phyloP scores from a whole-genome alignment of 2,888 invertebrate genomes.

The Catocala sponsa region DNA sequence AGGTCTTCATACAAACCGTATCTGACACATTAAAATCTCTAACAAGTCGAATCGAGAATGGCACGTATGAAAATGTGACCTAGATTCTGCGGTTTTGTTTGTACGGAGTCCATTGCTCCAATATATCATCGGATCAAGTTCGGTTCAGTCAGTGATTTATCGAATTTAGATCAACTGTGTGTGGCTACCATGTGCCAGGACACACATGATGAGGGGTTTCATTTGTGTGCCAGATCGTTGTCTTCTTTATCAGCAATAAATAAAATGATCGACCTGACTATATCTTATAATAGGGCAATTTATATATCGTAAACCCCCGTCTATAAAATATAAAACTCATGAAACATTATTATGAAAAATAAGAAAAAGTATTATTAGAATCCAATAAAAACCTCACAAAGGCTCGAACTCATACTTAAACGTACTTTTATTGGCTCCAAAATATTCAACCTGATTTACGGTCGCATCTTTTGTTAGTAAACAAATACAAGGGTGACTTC shows the following conservation, averaged over 20 bases:
- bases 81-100: slow-evolving; percentile 27
- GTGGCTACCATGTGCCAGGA: slow-evolving; percentile 22
- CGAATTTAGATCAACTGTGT: slow-evolving; percentile 33
- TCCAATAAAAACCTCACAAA: too few relatives aligned
- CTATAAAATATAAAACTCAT: too few relatives aligned
- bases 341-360: too few relatives aligned
- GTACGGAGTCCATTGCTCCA: slow-evolving; percentile 23
- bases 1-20: background rate
- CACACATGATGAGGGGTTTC: slow-evolving; percentile 20
- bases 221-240: background rate
- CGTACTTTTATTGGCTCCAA: background rate
- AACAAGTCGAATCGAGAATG: background rate
- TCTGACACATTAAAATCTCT: background rate
- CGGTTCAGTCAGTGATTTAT: slow-evolving; percentile 28
- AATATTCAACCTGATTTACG: slow-evolving; percentile 23
- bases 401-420: background rate
- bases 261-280: too few relatives aligned
- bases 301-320: too few relatives aligned
- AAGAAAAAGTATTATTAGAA: too few relatives aligned
- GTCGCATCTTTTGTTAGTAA: slow-evolving; percentile 33
- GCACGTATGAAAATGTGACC: slow-evolving; percentile 24
- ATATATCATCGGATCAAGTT: slow-evolving; percentile 32
- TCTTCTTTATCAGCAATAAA: too few relatives aligned
- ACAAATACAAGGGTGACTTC: slow-evolving; percentile 36
- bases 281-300: too few relatives aligned